phyloP scores from a whole-genome alignment of 2,888 invertebrate genomes.

The Drosophila prolongata region DNA sequence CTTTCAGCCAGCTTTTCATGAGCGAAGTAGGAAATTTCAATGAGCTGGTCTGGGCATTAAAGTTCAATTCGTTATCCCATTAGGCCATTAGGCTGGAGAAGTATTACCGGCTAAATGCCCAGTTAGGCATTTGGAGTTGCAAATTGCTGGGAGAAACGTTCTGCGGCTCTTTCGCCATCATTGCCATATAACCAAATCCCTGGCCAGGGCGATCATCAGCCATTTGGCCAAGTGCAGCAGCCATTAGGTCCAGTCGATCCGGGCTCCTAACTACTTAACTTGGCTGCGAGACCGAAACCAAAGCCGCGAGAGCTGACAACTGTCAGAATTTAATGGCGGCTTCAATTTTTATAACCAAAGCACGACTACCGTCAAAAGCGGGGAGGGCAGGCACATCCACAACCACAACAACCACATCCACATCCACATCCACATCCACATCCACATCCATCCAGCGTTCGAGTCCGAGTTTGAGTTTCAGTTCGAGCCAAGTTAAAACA shows the following conservation, averaged over 20 bases:
- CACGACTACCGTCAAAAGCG: constrained; percentile 69
- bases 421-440: neutral
- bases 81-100: constrained; percentile 39
- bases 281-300: constrained; percentile 5
- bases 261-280: constrained; percentile 48
- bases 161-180: constrained; percentile 10
- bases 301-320: constrained; percentile 64
- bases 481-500: constrained; percentile 56
- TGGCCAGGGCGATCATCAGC: constrained; percentile 41
- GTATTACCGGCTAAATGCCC: constrained; percentile 43
- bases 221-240: constrained; percentile 51
- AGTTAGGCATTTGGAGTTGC: constrained; percentile 30
- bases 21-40: constrained; percentile 10
- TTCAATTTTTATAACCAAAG: constrained; percentile 80
- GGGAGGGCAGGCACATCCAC: constrained; percentile 1
- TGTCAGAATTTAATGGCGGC: constrained; percentile 81
- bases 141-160: constrained; percentile 32
- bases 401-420: neutral
- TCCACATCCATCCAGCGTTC: constrained; percentile 1
- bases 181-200: constrained; percentile 35
- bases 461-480: constrained; percentile 22
- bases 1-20: neutral
- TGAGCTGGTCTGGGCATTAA: constrained; percentile 25
- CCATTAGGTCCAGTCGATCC: constrained; percentile 51
- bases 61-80: constrained; percentile 42